Conservation (phyloP, 2,113 vertebrate species). For the Tenebrosternarchus preto region DNA sequence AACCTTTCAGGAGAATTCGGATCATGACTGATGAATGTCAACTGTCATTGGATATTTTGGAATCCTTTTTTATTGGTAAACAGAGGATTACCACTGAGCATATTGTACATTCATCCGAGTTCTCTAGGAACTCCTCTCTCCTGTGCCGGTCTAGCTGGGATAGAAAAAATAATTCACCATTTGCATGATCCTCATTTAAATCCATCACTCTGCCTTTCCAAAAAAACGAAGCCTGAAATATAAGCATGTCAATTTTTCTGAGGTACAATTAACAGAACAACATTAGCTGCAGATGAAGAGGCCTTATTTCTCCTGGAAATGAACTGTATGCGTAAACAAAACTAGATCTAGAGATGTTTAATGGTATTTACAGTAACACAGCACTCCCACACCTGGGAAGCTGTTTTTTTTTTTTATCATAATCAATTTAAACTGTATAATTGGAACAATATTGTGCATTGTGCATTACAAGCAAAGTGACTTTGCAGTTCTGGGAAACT, state of each 20-base stretch:
- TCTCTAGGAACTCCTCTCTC: slow-evolving; percentile 10
- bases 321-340: neutral
- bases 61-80: no score
- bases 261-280: neutral
- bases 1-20: neutral
- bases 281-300: slow-evolving; percentile 20
- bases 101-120: no score
- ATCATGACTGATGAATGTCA: no score
- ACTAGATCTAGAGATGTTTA: neutral
- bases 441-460: slow-evolving; percentile 5
- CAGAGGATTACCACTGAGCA: neutral
- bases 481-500: no score
- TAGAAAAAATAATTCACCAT: neutral
- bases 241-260: neutral
- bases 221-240: neutral
- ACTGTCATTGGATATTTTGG: no score
- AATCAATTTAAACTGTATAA: no score
- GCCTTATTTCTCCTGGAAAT: slow-evolving; percentile 41
- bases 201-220: no score
- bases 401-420: no score
- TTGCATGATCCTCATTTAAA: neutral
- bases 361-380: neutral
- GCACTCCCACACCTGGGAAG: no score
- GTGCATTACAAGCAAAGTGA: neutral
- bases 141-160: neutral